Percentiles rank a stretch among this genome's conserved stretches.
phyloP scores from a whole-genome alignment of 2,888 invertebrate species.

The Acheta domesticus region DNA sequence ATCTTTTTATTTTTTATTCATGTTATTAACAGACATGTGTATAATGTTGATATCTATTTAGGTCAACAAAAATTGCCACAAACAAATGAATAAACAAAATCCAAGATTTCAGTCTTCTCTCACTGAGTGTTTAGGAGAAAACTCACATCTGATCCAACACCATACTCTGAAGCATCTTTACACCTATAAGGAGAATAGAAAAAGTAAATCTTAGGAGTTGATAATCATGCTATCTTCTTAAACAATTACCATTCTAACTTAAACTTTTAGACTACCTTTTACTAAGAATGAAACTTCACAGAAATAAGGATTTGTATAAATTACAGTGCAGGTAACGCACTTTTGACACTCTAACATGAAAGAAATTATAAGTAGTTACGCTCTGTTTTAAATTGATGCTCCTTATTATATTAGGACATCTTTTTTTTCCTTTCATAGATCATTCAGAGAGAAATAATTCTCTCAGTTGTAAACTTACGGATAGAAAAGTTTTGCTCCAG shows the following conservation, averaged over 20 bases:
- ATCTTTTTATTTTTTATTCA: no score
- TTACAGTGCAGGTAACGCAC: no score
- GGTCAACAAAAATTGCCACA: not conserved
- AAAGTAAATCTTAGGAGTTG: no score
- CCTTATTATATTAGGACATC: not conserved
- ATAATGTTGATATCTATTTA: no score
- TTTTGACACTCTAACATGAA: no score
- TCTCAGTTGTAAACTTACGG: slow-evolving; percentile 51
- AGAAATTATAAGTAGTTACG: no score
- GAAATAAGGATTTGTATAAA: no score
- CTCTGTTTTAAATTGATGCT: no score
- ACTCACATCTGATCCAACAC: slow-evolving; percentile 59
- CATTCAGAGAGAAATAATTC: slow-evolving; percentile 29
- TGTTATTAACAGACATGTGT: no score
- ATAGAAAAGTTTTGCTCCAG: slow-evolving; percentile 62
- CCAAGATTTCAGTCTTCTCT: not conserved
- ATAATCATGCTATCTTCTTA: no score
- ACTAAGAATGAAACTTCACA: no score
- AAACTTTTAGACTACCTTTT: not conserved
- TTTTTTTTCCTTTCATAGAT: slow-evolving; percentile 21
- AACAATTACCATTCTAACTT: no score
- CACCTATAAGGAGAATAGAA: slow-evolving; percentile 49
- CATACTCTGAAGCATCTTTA: slow-evolving; percentile 53
- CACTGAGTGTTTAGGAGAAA: slow-evolving; percentile 49
- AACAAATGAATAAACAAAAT: not conserved